A percentile compares a stretch with the other conserved stretches of the same genome.
These are phyloP conservation scores for Anoplophora glabripennis DNA, from an alignment of 1,140 invertebrate species.

Conservation along the genomic window DNA sequence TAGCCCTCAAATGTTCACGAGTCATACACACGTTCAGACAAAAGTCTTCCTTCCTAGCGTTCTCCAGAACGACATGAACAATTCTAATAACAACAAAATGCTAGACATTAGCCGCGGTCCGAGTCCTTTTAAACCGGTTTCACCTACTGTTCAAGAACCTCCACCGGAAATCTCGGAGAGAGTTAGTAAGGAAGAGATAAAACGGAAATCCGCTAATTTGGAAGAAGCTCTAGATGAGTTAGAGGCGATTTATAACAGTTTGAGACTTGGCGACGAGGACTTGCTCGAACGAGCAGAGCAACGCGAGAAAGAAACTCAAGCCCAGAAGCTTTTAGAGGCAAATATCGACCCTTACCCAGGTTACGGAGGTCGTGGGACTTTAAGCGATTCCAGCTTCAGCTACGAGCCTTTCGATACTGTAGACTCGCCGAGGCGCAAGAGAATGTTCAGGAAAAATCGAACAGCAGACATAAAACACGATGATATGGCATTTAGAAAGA, in stretches of 20 bases:
- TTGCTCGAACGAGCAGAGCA: conserved; percentile 73
- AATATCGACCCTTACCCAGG: conserved; percentile 26
- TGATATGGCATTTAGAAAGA: conserved; percentile 76
- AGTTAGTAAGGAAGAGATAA: conserved; percentile 38
- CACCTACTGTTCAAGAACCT: conserved; percentile 19
- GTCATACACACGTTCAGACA: conserved; percentile 41
- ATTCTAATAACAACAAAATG: not conserved
- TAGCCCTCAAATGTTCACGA: conserved; percentile 45
- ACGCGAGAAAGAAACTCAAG: conserved; percentile 61
- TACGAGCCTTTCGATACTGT: conserved; percentile 44
- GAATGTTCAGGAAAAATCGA: conserved; percentile 46
- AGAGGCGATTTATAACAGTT: conserved; percentile 84
- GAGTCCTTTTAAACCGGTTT: conserved; percentile 40
- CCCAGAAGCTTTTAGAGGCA: conserved; percentile 31
- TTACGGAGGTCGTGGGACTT: conserved; percentile 27
- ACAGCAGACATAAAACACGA: conserved; percentile 66
- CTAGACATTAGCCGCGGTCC: not conserved
- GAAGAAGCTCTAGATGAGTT: conserved; percentile 84
- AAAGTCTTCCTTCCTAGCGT: conserved; percentile 42
- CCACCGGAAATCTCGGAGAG: not conserved
- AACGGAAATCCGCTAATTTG: conserved; percentile 64
- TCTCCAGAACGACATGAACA: conserved; percentile 20
- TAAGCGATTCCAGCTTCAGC: conserved; percentile 45
- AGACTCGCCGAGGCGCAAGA: conserved; percentile 34
- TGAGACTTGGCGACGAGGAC: conserved; percentile 78